Base-by-base conservation (phyloP, 2,888 invertebrate genomes). In the Octonoba sinensis region DNA sequence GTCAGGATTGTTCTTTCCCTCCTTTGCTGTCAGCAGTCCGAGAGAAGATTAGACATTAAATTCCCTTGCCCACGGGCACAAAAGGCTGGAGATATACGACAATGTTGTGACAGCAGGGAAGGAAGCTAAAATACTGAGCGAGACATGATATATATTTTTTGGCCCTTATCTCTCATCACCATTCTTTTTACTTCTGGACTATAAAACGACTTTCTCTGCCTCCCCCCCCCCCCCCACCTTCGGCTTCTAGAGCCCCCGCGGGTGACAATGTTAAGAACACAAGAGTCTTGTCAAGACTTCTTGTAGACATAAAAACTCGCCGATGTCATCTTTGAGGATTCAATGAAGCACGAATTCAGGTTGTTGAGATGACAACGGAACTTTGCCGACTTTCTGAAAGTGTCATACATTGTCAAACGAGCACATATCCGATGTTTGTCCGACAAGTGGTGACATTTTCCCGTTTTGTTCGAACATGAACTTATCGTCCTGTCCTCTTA, bases 91-190 rank as follows among this genome's bases (percentile, higher is more conserved):
- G 73, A 81, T 69, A 73, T 73, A 81, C 79, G 79, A 73, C 79
- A 73, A 64, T 81, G 79, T 81, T 81, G 73, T 81, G 79, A 73
- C 79, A 81, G 79, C 69, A 56, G 64, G n/a, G 79, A 62, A 62
- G 62, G 24, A 70, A 67, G 22, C 67, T 69, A 44, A 66, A 75
- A 60, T 66, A 60, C 67, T 67, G 75, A 57, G 36, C 18, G 47
- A 56, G 59, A 47, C 70, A 64, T 44, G 69, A 73, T 64, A 79
- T 79, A 79, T 73, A 66, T 69, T 76, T 60, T 69, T 22, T 36
- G 24, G 4, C 54, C 60, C 27, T 27, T 54, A 57, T 49, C 49
- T 56, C 62, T 66, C 15, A 22, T 67, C 24, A 47, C 54, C 24
- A 20, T 36, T 69, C 57, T 49, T 36, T 22, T 54, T 49, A 18